Percentiles rank a stretch among this genome's conserved stretches.
phyloP scores from a whole-genome alignment of 2,797 vertebrate genomes.

The Gephyroberyx darwinii region DNA sequence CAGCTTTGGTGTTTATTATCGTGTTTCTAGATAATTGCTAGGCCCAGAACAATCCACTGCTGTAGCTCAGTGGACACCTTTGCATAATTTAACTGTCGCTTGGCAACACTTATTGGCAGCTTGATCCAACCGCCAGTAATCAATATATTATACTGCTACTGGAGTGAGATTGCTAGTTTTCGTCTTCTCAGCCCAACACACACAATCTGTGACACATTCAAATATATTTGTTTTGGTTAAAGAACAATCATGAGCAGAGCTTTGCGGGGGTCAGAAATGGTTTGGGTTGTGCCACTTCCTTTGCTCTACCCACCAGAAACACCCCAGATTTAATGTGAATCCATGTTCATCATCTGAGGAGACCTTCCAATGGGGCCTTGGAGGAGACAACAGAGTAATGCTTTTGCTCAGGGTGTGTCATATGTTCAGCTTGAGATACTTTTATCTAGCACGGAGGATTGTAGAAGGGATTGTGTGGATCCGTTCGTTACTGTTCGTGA shows the following conservation, averaged over 20 bases:
- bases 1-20: not conserved
- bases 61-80: conserved; percentile 58
- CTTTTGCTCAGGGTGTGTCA: too few species aligned
- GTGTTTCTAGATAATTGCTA: conserved; percentile 2
- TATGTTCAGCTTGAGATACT: not conserved
- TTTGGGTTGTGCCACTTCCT: not conserved
- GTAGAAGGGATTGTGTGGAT: too few species aligned
- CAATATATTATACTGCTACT: conserved; percentile 73
- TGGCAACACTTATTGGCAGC: conserved; percentile 74
- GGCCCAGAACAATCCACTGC: conserved; percentile 21
- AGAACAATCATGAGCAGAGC: not conserved
- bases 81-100: conserved; percentile 79
- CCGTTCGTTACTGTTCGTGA: too few species aligned
- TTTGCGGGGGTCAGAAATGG: too few species aligned
- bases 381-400: too few species aligned
- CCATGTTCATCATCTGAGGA: too few species aligned
- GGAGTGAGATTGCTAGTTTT: conserved; percentile 51
- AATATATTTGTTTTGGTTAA: conserved; percentile 9
- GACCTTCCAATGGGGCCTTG: too few species aligned
- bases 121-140: conserved; percentile 71
- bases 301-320: not conserved
- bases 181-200: conserved; percentile 37
- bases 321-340: not conserved
- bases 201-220: conserved; percentile 6
- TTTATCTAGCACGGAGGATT: not conserved